A percentile compares a stretch with the other conserved stretches of the same genome.
phyloP scores from a whole-genome alignment of 92 coral and sea anemone species.

The Heteractis magnifica region DNA sequence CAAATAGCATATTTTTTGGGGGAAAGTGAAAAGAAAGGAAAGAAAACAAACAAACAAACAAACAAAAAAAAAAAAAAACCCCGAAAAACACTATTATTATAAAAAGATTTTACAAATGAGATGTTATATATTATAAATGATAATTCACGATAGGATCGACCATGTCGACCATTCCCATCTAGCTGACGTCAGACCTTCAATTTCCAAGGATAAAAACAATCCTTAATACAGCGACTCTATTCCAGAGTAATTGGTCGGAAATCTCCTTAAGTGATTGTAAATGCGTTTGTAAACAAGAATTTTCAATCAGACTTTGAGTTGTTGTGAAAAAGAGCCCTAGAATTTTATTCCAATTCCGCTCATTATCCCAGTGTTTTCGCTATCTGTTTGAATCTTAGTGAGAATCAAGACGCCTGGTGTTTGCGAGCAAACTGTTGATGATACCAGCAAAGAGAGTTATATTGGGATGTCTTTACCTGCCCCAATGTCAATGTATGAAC shows the following conservation, averaged over 20 bases:
- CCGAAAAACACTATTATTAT: too few relatives aligned
- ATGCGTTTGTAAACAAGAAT: neutral
- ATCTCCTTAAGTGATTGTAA: neutral
- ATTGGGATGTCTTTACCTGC: neutral
- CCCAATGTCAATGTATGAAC: too few relatives aligned
- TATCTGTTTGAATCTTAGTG: neutral
- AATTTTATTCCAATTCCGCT: neutral
- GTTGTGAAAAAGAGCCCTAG: neutral
- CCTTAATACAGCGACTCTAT: neutral
- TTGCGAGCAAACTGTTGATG: neutral
- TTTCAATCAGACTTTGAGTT: neutral
- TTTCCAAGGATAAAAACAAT: neutral
- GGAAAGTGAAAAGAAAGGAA: too few relatives aligned
- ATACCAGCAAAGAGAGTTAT: neutral
- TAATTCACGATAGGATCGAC: neutral
- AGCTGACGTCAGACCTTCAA: neutral
- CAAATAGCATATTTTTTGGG: too few relatives aligned
- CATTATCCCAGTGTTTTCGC: neutral
- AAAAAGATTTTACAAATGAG: neutral
- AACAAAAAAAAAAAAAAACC: neutral
- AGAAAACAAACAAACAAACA: too few relatives aligned
- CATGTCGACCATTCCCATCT: neutral
- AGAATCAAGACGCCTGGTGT: neutral
- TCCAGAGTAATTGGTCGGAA: neutral
- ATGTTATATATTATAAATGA: conserved; percentile 1